A percentile compares a stretch with the other conserved stretches of the same genome.
phyloP scores from a whole-genome alignment of 2,113 vertebrate species.

The Bubo bubo region DNA sequence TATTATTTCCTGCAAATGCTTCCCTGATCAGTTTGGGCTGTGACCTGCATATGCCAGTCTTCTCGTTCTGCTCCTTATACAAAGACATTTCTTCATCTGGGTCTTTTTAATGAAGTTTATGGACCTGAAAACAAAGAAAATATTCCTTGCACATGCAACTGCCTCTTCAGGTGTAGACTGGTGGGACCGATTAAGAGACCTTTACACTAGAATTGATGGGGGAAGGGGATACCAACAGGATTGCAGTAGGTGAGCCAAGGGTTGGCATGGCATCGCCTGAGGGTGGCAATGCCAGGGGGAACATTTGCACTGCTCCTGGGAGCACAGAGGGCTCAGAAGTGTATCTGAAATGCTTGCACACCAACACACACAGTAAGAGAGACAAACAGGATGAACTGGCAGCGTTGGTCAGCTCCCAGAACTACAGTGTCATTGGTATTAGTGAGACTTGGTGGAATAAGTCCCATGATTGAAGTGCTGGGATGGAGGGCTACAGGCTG shows the following conservation, averaged over 20 bases:
- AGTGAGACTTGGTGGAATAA: background rate
- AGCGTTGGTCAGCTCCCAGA: background rate
- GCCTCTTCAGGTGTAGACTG: background rate
- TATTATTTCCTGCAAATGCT: background rate
- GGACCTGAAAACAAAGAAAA: background rate
- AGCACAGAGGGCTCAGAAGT: background rate
- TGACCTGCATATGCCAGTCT: background rate
- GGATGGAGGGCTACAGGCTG: background rate
- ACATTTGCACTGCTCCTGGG: background rate
- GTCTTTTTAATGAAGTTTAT: background rate
- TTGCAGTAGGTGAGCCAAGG: background rate
- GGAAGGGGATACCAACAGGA: background rate
- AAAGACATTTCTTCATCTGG: background rate
- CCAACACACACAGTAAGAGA: background rate
- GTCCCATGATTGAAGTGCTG: background rate
- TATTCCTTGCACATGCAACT: background rate
- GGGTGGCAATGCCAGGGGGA: background rate
- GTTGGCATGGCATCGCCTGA: background rate
- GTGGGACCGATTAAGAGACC: background rate
- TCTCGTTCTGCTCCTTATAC: background rate
- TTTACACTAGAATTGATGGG: background rate
- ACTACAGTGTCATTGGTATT: background rate
- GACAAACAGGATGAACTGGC: background rate
- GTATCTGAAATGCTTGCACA: background rate
- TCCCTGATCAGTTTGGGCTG: background rate